Percentiles rank a stretch among this genome's conserved stretches.
Conservation (phyloP, 2,113 vertebrate species). For the Melospiza georgiana region DNA sequence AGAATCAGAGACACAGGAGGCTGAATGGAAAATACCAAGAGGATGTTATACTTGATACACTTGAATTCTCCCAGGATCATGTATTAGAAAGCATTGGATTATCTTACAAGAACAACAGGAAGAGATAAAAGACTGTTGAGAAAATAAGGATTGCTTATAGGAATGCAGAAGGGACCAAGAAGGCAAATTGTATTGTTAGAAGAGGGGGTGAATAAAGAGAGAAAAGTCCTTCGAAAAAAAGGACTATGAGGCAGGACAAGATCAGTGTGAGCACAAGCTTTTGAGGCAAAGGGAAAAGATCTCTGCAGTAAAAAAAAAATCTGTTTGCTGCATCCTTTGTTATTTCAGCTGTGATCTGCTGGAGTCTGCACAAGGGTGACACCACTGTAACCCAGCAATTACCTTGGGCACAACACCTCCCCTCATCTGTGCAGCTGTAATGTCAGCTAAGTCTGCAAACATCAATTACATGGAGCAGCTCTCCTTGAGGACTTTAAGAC, state of each 20-base stretch:
- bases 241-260: not conserved
- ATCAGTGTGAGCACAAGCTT: not conserved
- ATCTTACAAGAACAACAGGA: not conserved
- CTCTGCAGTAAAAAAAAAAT: not conserved
- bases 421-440: not conserved
- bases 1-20: not conserved
- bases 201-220: not conserved
- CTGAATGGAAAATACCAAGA: constrained; percentile 10
- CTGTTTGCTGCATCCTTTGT: not conserved
- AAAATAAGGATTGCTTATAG: not conserved
- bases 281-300: not conserved
- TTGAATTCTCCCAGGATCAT: not conserved
- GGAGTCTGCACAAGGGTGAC: not conserved
- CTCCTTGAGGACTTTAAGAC: not conserved
- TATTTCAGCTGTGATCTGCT: not conserved
- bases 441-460: not conserved
- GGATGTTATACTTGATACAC: not conserved
- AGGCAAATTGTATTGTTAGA: not conserved
- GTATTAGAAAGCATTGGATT: not conserved
- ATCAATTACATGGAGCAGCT: not conserved
- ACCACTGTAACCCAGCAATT: rapidly evolving
- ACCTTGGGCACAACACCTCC: not conserved
- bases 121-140: not conserved
- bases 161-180: not conserved
- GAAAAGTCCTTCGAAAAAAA: not conserved